Conservation (phyloP, 2,113 vertebrate species). For the Grallaria varia region DNA sequence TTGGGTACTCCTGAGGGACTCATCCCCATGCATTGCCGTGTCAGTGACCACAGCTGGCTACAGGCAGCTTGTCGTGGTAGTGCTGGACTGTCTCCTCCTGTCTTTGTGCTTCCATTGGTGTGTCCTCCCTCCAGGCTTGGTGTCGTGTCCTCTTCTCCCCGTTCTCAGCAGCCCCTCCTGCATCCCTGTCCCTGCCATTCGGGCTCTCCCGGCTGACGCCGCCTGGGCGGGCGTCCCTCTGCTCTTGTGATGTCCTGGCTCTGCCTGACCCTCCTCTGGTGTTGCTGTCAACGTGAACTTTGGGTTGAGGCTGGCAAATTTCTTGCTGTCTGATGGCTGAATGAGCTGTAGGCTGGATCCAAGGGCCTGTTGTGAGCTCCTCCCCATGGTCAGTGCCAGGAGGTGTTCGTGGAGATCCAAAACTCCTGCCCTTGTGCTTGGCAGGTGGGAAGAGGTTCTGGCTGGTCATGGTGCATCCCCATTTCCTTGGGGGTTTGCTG, state of each 20-base stretch:
- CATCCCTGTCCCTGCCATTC: not conserved
- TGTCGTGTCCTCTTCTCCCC: not conserved
- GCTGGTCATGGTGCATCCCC: fast-evolving
- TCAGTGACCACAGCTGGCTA: not conserved
- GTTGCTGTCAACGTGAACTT: not conserved
- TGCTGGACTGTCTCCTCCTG: constrained; percentile 69
- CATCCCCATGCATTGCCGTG: not conserved
- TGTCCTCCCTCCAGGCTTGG: constrained; percentile 32
- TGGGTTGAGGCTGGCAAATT: not conserved
- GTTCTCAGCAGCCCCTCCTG: not conserved
- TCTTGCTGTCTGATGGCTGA: not conserved
- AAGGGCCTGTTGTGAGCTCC: not conserved
- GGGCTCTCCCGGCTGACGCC: not conserved
- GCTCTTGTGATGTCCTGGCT: not conserved
- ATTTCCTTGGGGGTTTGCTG: fast-evolving
- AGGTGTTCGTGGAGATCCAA: not conserved
- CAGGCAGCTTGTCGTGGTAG: not conserved
- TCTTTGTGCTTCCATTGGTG: constrained; percentile 53
- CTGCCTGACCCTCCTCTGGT: not conserved
- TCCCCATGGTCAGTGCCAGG: not conserved
- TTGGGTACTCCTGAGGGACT: constrained; percentile 72
- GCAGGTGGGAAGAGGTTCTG: not conserved
- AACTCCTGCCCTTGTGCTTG: not conserved
- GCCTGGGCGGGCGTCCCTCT: not conserved
- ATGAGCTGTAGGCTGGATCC: not conserved